These are phyloP conservation scores for Orchestes rusci DNA, from an alignment of 2,888 invertebrate species.

Conservation along the genomic window DNA sequence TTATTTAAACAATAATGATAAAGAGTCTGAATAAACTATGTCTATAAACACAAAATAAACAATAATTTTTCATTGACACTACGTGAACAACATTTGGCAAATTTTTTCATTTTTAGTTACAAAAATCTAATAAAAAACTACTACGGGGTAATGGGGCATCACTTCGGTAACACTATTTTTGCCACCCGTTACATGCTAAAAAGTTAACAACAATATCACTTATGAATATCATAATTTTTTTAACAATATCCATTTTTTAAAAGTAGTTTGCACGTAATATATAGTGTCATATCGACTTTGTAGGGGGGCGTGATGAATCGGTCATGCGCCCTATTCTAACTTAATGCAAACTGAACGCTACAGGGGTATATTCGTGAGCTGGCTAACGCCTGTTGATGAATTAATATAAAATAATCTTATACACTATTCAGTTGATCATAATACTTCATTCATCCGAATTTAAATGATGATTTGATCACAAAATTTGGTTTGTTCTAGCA, in stretches of 20 bases:
- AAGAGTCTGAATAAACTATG: slow-evolving; percentile 19
- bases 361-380: too few species aligned
- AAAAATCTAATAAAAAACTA: too few species aligned
- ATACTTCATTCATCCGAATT: background rate
- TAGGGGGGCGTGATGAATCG: too few species aligned
- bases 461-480: background rate
- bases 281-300: background rate
- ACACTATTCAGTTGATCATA: slow-evolving; percentile 3
- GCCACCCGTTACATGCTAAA: slow-evolving; percentile 6
- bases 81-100: too few species aligned
- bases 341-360: too few species aligned
- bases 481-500: too few species aligned
- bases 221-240: slow-evolving; percentile 17
- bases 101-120: too few species aligned
- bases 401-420: background rate
- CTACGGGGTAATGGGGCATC: too few species aligned
- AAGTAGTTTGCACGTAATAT: slow-evolving; percentile 2
- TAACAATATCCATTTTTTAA: slow-evolving; percentile 8
- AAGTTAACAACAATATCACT: slow-evolving; percentile 19
- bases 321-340: too few species aligned
- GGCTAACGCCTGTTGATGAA: too few species aligned
- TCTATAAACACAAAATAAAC: slow-evolving; percentile 17
- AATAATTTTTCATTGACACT: background rate
- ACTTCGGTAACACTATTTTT: too few species aligned
- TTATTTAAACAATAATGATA: slow-evolving; percentile 21